phyloP scores from a whole-genome alignment of 2,888 invertebrate genomes.

The Selenia dentaria region DNA sequence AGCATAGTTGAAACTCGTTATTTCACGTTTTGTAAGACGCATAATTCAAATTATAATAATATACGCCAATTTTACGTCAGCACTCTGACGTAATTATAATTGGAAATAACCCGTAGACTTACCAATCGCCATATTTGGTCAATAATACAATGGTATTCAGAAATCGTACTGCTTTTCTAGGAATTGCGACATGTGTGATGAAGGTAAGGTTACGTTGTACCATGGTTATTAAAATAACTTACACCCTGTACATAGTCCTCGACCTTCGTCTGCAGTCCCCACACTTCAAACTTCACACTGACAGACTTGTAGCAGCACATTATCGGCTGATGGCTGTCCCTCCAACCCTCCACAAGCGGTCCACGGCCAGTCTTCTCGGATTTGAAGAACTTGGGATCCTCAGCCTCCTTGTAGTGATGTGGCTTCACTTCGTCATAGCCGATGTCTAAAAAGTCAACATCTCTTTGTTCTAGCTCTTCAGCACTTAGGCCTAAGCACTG shows the following conservation, averaged over 20 bases:
- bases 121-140: too few relatives aligned
- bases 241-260: slow-evolving; percentile 95
- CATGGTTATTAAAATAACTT: too few relatives aligned
- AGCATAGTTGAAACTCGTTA: too few relatives aligned
- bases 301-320: slow-evolving; percentile 98
- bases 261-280: slow-evolving; percentile 95
- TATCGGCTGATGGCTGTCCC: slow-evolving; percentile 88
- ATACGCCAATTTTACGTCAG: too few relatives aligned
- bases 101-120: too few relatives aligned
- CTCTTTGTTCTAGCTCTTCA: slow-evolving; percentile 89
- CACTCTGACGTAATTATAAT: too few relatives aligned
- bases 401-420: slow-evolving; percentile 95
- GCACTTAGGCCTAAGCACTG: slow-evolving; percentile 90
- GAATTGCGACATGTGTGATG: too few relatives aligned
- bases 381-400: slow-evolving; percentile 94
- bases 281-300: slow-evolving; percentile 94
- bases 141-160: too few relatives aligned
- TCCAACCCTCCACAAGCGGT: slow-evolving; percentile 93
- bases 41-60: too few relatives aligned
- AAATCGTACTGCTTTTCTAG: too few relatives aligned
- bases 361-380: slow-evolving; percentile 93
- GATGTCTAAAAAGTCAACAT: slow-evolving; percentile 93
- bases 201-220: too few relatives aligned
- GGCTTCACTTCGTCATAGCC: slow-evolving; percentile 94
- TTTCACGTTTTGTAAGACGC: too few relatives aligned